Evolutionary conservation across 1,140 invertebrate genomes (phyloP).

Genomic region (Cataglyphis hispanica): DNA sequence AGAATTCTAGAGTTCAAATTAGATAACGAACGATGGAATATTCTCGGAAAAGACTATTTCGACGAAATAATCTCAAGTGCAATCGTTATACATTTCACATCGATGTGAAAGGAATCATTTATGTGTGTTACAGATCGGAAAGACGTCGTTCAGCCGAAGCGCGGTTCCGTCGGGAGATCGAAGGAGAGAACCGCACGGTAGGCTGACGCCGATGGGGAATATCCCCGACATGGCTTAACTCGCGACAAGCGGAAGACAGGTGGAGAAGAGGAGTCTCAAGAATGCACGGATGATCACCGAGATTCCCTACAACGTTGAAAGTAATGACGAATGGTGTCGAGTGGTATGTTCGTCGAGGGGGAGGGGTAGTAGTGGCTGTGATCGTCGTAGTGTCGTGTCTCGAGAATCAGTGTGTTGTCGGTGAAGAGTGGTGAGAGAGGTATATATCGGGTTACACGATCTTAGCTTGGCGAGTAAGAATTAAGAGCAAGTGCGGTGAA

Average conservation of each 20-base stretch:
- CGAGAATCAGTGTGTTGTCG: slow-evolving; percentile 36
- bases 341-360: slow-evolving; percentile 31
- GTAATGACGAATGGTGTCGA: slow-evolving; percentile 50
- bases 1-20: too few species aligned
- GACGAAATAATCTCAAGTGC: slow-evolving; percentile 14
- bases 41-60: not conserved
- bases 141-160: slow-evolving; percentile 51
- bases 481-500: slow-evolving; percentile 35
- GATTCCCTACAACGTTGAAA: slow-evolving; percentile 46
- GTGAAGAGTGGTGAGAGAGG: slow-evolving; percentile 42
- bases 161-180: slow-evolving; percentile 51
- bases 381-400: slow-evolving; percentile 49
- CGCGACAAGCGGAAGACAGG: slow-evolving; percentile 41
- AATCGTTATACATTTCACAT: slow-evolving; percentile 1
- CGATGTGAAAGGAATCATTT: slow-evolving; percentile 31
- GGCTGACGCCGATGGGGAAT: slow-evolving; percentile 40
- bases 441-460: slow-evolving; percentile 9
- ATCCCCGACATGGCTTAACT: slow-evolving; percentile 47
- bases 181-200: slow-evolving; percentile 49
- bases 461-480: slow-evolving; percentile 20
- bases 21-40: not conserved
- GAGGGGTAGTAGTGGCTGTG: slow-evolving; percentile 33
- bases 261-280: slow-evolving; percentile 32
- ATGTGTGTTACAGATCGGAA: slow-evolving; percentile 65
- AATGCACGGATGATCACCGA: slow-evolving; percentile 39